phyloP scores from a whole-genome alignment of 2,888 invertebrate genomes.

The Drosophila kambysellisi region DNA sequence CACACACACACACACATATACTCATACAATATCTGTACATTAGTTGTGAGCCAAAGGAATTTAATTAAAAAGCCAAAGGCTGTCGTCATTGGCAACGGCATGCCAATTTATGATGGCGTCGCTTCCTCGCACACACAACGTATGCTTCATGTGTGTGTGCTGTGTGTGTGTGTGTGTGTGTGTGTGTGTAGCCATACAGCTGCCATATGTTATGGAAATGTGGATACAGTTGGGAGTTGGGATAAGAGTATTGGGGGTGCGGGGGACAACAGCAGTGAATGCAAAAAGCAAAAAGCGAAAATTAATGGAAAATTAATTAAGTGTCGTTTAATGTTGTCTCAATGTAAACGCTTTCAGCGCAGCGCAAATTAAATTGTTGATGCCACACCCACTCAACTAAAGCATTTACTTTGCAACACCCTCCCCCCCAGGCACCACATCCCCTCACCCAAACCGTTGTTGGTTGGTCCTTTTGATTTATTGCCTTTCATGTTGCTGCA shows the following conservation, averaged over 20 bases:
- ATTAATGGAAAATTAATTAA: conserved; percentile 79
- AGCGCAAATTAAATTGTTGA: conserved; percentile 73
- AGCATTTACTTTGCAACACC: neutral
- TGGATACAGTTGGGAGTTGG: neutral
- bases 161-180: neutral
- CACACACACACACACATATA: neutral
- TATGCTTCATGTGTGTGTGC: conserved; percentile 31
- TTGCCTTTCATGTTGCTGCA: conserved; percentile 60
- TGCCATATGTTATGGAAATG: neutral
- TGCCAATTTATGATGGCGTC: conserved; percentile 67
- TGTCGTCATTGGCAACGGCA: conserved; percentile 51
- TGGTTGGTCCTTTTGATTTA: conserved; percentile 64
- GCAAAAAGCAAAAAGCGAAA: conserved; percentile 55
- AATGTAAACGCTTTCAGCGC: conserved; percentile 78
- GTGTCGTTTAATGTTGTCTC: conserved; percentile 77
- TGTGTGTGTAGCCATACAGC: neutral
- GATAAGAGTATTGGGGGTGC: neutral
- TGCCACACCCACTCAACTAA: conserved; percentile 27
- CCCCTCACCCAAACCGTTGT: conserved; percentile 1
- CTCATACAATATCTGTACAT: conserved; percentile 15
- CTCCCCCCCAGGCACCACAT: neutral
- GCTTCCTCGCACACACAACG: conserved; percentile 17
- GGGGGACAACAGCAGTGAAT: neutral
- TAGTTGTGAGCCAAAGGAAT: conserved; percentile 50
- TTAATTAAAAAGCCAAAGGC: conserved; percentile 55